Evolutionary conservation across 1,140 invertebrate genomes (phyloP).

Genomic region (Lucilia sericata): DNA sequence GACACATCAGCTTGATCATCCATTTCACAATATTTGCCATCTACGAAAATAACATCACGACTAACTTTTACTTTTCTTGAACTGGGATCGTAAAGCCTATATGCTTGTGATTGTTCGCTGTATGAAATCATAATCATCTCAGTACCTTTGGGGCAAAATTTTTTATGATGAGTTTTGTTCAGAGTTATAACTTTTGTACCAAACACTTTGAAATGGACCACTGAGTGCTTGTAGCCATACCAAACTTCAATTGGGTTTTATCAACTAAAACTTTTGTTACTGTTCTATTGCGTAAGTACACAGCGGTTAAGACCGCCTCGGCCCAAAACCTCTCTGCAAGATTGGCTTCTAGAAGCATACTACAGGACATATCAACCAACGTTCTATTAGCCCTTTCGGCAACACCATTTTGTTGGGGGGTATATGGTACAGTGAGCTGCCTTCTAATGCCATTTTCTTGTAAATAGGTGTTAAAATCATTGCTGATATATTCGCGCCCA

Average conservation of each 20-base stretch:
- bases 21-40: slow-evolving; percentile 55
- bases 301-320: no score
- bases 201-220: slow-evolving; percentile 62
- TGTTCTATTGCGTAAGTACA: no score
- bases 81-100: slow-evolving; percentile 59
- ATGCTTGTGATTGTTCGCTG: slow-evolving; percentile 62
- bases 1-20: slow-evolving; percentile 49
- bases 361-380: no score
- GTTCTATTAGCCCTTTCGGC: no score
- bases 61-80: slow-evolving; percentile 52
- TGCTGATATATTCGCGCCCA: no score
- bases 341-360: no score
- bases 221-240: slow-evolving; percentile 56
- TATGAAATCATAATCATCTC: slow-evolving; percentile 68
- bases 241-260: slow-evolving; percentile 36
- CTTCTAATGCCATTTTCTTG: no score
- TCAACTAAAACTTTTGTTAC: no score
- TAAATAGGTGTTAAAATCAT: no score
- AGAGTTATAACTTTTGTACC: slow-evolving; percentile 59
- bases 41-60: slow-evolving; percentile 67
- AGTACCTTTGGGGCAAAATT: slow-evolving; percentile 61
- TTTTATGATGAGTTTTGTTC: slow-evolving; percentile 61
- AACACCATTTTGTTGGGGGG: no score
- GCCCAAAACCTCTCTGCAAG: no score
- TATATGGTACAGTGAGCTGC: no score